Evolutionary conservation across 2,888 invertebrate species (phyloP), one percentile per base, ranked within the genome.

Genomic region (Plusia festucae): DNA sequence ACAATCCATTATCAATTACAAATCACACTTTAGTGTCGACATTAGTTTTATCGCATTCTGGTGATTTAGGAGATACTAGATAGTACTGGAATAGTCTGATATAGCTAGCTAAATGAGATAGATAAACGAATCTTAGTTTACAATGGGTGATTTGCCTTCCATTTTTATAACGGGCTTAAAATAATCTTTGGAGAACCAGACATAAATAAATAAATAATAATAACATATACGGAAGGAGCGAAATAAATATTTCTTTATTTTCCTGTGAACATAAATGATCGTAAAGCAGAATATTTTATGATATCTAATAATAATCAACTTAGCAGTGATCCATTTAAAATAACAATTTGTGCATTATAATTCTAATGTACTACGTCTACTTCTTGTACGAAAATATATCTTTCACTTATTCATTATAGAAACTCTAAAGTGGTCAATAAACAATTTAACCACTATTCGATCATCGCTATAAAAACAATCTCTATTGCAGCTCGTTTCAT

Each of bases 401-500:
- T n/a, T n/a, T n/a, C n/a, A n/a, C n/a, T n/a, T n/a, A n/a, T n/a
- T n/a, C n/a, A n/a, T n/a, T 24, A 5, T 24, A 24, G 2, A 1
- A 30, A 9, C 0, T 9, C 30, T 30, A 30, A 30, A 30, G 9
- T 30, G 27, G 27, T 27, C 9, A 30, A 30, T 30, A 9, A 30
- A 9, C 9, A 30, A 8, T 30, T 40, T 4, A 13, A 15, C 15
- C 34, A 34, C 13, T 13, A 2, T 13, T 2, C 2, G 34, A 40
- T n/a, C 40, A 40, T 6, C 0, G 2, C 40, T 40, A 24, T 15
- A 40, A 13, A 11, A 22, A 0, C 15, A 11, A 56, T 57, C 53
- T 56, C 60, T 0, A 65, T 85, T 84, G 2, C 82, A 92, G 91
- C 30, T n/a, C 83, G 85, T 9, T 90, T 90, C 60, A 68, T 90